Percentiles rank a stretch among this genome's conserved stretches.
Conservation (phyloP, 1,140 invertebrate genomes). For the Drosophila bifasciata region DNA sequence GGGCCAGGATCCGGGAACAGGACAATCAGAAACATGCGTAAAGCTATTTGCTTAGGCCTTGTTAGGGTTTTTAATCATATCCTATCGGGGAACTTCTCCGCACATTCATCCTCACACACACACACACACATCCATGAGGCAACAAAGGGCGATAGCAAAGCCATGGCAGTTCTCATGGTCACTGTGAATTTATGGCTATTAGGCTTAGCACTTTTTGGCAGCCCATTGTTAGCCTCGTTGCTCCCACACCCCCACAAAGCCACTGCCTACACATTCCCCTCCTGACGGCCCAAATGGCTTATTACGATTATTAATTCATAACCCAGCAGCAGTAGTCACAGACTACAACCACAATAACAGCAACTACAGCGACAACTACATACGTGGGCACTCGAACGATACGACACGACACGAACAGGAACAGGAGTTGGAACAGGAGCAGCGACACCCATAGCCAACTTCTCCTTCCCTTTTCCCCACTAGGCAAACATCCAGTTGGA, state of each 20-base stretch:
- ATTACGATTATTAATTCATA: slow-evolving; percentile 78
- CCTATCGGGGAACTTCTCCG: slow-evolving; percentile 30
- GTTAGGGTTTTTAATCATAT: slow-evolving; percentile 52
- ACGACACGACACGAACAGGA: slow-evolving; percentile 16
- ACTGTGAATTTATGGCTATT: slow-evolving; percentile 70
- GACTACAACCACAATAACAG: slow-evolving; percentile 28
- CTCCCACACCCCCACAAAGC: neutral
- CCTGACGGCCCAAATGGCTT: slow-evolving; percentile 57
- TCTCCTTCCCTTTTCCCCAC: slow-evolving; percentile 15
- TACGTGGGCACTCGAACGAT: slow-evolving; percentile 45
- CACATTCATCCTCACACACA: slow-evolving; percentile 6
- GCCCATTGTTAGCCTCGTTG: slow-evolving; percentile 24
- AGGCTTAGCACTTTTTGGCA: slow-evolving; percentile 64
- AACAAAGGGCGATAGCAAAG: slow-evolving; percentile 3
- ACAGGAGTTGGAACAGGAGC: neutral
- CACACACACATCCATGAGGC: slow-evolving; percentile 8
- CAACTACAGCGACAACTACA: slow-evolving; percentile 27
- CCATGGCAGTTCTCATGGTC: slow-evolving; percentile 35
- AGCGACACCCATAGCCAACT: slow-evolving; percentile 26
- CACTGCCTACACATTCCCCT: slow-evolving; percentile 17
- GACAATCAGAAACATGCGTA: slow-evolving; percentile 70
- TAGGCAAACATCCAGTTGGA: slow-evolving; percentile 16
- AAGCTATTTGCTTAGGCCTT: slow-evolving; percentile 70
- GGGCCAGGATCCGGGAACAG: slow-evolving; percentile 3
- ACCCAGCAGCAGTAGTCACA: slow-evolving; percentile 17